Evolutionary conservation across 1,140 invertebrate species (phyloP), one percentile per base, ranked within the genome.

Genomic region (Microvelia longipes): DNA sequence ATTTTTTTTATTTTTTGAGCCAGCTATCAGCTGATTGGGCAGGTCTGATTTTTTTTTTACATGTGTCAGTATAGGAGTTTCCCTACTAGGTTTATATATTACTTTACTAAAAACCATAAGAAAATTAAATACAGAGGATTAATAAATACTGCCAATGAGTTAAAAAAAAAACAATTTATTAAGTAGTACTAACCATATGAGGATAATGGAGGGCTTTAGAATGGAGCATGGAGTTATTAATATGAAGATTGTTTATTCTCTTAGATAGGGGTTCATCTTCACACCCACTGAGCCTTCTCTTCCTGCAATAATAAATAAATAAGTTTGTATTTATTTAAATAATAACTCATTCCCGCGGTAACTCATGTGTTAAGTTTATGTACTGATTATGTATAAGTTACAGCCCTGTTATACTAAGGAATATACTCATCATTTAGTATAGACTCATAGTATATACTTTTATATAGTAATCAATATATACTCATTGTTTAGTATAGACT

Each of bases 191-290:
- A 50, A 64, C 25, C 62, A 64, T 2, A 13, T 64, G 15, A 2
- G 15, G 62, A 64, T 24, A 64, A 26, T 64, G 62, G 26, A 13
- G 66, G 62, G 25, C 69, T 73, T 28, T 50, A 28, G 28, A 66
- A 29, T 67, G 72, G 50, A 73, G 70, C 2, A 72, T 29, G 2
- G 67, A 26, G 71, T 79, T 79, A 73, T 88, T 88, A 63, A 90
- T 85, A 74, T 89, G 87, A n/a, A 90, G 80, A 79, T 90, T 90
- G 74, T 90, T 90, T 71, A 90, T 90, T 74, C 88, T 81, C 78
- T 90, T 90, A 27, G 87, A 89, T 29, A 90, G 76, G 65, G 88
- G 88, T 73, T 88, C 87, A 72, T 88, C 87, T 78, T 88, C 86
- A 28, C 79, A 75, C 61, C 73, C 69, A 67, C 78, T 80, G 61